A percentile compares a stretch with the other conserved stretches of the same genome.
Conservation (phyloP, 2,113 vertebrate genomes). For the Perccottus glenii region DNA sequence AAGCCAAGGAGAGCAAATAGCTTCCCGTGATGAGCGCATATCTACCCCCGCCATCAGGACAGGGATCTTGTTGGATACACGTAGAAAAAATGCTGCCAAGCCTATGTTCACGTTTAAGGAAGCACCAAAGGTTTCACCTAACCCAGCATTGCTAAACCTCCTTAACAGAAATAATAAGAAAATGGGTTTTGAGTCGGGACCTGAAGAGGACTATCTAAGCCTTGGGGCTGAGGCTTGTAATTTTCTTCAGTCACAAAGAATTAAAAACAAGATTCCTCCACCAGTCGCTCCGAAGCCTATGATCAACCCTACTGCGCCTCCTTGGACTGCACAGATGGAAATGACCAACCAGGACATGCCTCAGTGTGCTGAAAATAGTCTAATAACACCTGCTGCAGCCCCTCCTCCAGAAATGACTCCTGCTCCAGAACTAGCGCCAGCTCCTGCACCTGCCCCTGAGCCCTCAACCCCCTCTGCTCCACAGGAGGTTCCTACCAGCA, state of each 20-base stretch:
- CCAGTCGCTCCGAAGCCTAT: slow-evolving; percentile 95
- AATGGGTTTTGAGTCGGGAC: slow-evolving; percentile 88
- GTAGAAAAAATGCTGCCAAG: slow-evolving; percentile 81
- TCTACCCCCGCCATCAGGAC: slow-evolving; percentile 92
- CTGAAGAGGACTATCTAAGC: slow-evolving; percentile 98
- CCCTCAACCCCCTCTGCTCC: slow-evolving; percentile 55
- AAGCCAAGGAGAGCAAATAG: slow-evolving; percentile 88
- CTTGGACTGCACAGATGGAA: slow-evolving; percentile 83
- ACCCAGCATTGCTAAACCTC: slow-evolving; percentile 91
- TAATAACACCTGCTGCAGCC: slow-evolving; percentile 74
- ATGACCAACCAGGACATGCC: slow-evolving; percentile 77
- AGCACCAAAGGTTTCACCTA: slow-evolving; percentile 90
- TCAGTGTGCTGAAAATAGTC: slow-evolving; percentile 80
- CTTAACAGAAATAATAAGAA: slow-evolving; percentile 86
- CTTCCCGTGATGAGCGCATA: slow-evolving; percentile 94
- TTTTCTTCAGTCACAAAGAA: slow-evolving; percentile 87
- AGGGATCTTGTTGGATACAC: slow-evolving; percentile 88
- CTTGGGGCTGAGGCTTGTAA: slow-evolving; percentile 98
- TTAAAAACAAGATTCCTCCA: slow-evolving; percentile 91
- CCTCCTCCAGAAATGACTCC: slow-evolving; percentile 70
- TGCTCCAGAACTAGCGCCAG: slow-evolving; percentile 77
- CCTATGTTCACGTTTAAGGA: slow-evolving; percentile 98
- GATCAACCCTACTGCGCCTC: slow-evolving; percentile 83
- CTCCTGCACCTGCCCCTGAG: slow-evolving; percentile 71
- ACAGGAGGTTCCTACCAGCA: slow-evolving; percentile 49